phyloP scores from a whole-genome alignment of 1,140 invertebrate genomes.

The Latrodectus geometricus region DNA sequence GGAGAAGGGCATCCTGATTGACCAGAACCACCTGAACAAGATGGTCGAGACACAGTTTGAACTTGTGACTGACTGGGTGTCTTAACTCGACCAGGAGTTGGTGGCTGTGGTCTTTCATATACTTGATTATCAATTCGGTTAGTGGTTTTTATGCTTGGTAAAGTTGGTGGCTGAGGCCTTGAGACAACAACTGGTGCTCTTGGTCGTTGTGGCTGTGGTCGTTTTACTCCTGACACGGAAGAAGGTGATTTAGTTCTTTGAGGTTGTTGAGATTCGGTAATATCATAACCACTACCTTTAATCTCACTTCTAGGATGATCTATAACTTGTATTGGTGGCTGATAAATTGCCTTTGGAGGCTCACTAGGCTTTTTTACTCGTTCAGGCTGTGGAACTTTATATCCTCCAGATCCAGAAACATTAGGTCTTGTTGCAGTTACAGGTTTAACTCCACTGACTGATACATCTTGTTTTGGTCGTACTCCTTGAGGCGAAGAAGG shows the following conservation, averaged over 20 bases:
- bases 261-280: conserved; percentile 10
- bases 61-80: conserved; percentile 10
- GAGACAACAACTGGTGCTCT: conserved; percentile 49
- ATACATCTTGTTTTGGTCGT: background rate
- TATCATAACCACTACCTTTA: conserved; percentile 34
- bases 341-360: conserved; percentile 32
- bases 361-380: conserved; percentile 45
- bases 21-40: background rate
- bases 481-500: conserved; percentile 34
- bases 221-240: conserved; percentile 33
- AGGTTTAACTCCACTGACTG: conserved; percentile 17
- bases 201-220: conserved; percentile 16
- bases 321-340: conserved; percentile 47
- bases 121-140: conserved; percentile 15
- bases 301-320: conserved; percentile 49
- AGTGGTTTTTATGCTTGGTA: conserved; percentile 21
- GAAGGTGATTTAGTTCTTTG: conserved; percentile 44
- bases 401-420: conserved; percentile 13
- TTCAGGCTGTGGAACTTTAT: conserved; percentile 30
- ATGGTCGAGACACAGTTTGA: conserved; percentile 18
- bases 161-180: conserved; percentile 40
- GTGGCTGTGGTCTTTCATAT: conserved; percentile 29
- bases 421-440: conserved; percentile 20
- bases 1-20: conserved; percentile 30
- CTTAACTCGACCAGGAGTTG: conserved; percentile 23